These are phyloP conservation scores for Psephotus haematonotus DNA, from an alignment of 2,113 vertebrate genomes.

Conservation along the genomic window DNA sequence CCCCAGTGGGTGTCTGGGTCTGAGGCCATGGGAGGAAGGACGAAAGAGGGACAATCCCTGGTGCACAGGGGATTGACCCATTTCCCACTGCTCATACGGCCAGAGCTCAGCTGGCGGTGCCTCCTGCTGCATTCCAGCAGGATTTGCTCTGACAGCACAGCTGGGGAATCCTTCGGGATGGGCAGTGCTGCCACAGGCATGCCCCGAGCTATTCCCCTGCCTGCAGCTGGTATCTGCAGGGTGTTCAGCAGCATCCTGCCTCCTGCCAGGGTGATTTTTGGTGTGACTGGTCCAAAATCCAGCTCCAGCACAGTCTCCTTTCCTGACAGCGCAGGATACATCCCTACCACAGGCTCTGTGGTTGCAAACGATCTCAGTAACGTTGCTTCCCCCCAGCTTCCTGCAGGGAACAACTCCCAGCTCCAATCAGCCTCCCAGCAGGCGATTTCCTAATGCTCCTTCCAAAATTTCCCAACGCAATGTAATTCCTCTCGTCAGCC, in stretches of 20 bases:
- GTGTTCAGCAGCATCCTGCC: not conserved
- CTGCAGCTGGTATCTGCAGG: not conserved
- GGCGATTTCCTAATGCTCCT: not conserved
- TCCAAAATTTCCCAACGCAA: not conserved
- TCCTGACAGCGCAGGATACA: accelerated
- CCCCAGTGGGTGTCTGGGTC: not conserved
- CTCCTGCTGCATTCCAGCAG: not conserved
- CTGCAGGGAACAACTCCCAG: not conserved
- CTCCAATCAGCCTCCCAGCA: not conserved
- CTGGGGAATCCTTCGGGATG: accelerated
- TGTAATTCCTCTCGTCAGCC: not conserved
- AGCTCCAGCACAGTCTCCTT: not conserved
- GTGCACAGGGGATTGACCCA: not conserved
- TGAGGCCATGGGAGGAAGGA: not conserved
- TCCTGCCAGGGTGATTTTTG: not conserved
- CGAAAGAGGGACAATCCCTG: accelerated
- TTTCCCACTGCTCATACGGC: not conserved
- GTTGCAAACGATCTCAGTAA: not conserved
- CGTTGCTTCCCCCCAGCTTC: not conserved
- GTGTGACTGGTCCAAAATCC: not conserved
- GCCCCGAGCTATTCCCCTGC: not conserved
- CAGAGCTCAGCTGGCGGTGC: not conserved
- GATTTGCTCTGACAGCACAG: not conserved
- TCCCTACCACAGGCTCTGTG: not conserved
- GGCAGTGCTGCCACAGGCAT: not conserved